Percentiles rank a stretch among this genome's conserved stretches.
Conservation (phyloP, 2,888 invertebrate species). For the Chloroclysta siterata region DNA sequence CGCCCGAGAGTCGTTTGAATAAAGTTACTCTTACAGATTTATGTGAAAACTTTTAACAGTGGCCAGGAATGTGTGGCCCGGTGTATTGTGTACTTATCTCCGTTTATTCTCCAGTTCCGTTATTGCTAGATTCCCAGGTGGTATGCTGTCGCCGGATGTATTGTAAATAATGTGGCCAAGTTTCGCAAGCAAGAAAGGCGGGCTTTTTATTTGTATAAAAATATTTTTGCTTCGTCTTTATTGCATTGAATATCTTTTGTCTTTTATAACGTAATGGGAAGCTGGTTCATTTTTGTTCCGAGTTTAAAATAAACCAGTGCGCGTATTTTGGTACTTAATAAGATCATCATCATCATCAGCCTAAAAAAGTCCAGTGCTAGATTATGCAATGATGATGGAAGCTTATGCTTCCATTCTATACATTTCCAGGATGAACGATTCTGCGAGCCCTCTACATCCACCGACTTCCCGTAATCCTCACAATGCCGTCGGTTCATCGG, state of each 20-base stretch:
- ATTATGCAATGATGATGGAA: too few relatives aligned
- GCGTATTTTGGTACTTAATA: too few relatives aligned
- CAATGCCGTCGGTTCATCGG: too few relatives aligned
- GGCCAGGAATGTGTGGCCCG: constrained; percentile 66
- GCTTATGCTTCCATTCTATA: too few relatives aligned
- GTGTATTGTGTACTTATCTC: constrained; percentile 67
- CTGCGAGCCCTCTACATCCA: too few relatives aligned
- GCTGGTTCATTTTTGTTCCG: too few relatives aligned
- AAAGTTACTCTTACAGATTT: constrained; percentile 81
- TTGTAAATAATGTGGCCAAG: constrained; percentile 47
- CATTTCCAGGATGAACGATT: too few relatives aligned
- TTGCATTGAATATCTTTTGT: constrained; percentile 46
- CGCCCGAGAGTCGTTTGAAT: constrained; percentile 83
- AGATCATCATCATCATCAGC: too few relatives aligned
- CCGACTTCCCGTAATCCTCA: too few relatives aligned
- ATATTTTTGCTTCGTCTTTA: not conserved
- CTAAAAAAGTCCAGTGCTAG: too few relatives aligned
- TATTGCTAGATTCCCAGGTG: constrained; percentile 66
- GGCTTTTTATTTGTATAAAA: constrained; percentile 32
- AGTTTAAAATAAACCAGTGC: too few relatives aligned
- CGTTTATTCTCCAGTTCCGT: constrained; percentile 64
- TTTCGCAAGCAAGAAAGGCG: constrained; percentile 33
- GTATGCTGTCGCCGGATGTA: constrained; percentile 49
- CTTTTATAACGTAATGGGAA: not conserved
- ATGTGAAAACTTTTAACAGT: constrained; percentile 76